A percentile compares a stretch with the other conserved stretches of the same genome.
Evolutionary conservation across 2,888 invertebrate species (phyloP).

Genomic region (Nematopogon swammerdamellus): DNA sequence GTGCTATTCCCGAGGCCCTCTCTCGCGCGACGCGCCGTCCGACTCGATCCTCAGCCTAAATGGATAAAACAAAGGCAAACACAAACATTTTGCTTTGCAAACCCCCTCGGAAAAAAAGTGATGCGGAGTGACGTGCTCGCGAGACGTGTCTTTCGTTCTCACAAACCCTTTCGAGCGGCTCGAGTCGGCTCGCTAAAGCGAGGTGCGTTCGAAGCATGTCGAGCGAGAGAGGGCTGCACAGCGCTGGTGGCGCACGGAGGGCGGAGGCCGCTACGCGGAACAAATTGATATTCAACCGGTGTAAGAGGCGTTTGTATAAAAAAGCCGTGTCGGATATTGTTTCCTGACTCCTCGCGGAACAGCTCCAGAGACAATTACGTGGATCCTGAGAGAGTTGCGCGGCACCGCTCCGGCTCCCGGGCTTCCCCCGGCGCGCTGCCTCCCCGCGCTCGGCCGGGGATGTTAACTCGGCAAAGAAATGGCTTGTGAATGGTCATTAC

Average conservation of each 20-base stretch:
- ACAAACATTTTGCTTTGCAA: neutral
- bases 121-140: neutral
- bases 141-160: neutral
- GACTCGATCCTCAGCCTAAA: too few relatives aligned
- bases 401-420: neutral
- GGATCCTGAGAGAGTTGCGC: neutral
- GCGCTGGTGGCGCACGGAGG: neutral
- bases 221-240: neutral
- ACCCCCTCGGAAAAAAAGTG: neutral
- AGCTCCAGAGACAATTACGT: conserved; percentile 39
- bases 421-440: neutral
- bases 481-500: neutral
- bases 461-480: neutral
- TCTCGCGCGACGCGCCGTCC: too few relatives aligned
- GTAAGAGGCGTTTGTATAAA: conserved; percentile 31
- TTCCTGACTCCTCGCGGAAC: conserved; percentile 20
- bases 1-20: too few relatives aligned
- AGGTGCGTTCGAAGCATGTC: neutral
- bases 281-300: conserved; percentile 35
- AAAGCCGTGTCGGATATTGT: conserved; percentile 43
- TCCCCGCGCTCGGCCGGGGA: too few relatives aligned
- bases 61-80: neutral
- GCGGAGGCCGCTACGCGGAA: neutral
- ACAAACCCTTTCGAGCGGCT: neutral
- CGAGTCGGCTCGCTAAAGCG: neutral